A percentile compares a stretch with the other conserved stretches of the same genome.
phyloP scores from a whole-genome alignment of 2,113 vertebrate species.

The Osmerus mordax region DNA sequence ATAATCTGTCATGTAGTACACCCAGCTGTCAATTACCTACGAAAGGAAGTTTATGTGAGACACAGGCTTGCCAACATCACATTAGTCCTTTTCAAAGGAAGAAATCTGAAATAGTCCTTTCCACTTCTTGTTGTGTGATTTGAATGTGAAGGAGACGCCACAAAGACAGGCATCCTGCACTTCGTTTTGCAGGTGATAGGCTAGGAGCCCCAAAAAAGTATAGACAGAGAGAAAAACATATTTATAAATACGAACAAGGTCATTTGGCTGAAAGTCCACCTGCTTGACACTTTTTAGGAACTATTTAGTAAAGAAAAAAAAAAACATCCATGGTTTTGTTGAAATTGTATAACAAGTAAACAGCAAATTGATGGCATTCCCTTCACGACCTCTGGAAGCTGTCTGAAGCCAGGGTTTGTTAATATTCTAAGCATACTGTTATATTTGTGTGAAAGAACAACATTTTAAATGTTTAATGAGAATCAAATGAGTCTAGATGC shows the following conservation, averaged over 20 bases:
- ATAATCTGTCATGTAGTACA: too few relatives aligned
- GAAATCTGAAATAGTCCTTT: too few relatives aligned
- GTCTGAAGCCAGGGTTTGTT: too few relatives aligned
- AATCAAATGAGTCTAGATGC: constrained; percentile 11
- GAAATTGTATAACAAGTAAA: too few relatives aligned
- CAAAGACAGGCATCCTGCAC: background rate
- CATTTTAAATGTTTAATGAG: constrained; percentile 21
- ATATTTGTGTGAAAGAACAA: background rate
- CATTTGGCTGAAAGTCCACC: background rate
- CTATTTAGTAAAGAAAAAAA: background rate
- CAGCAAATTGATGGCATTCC: too few relatives aligned
- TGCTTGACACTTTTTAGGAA: background rate
- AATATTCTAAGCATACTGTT: too few relatives aligned
- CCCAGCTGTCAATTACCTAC: too few relatives aligned
- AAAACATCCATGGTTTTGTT: background rate
- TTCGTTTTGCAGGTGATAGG: background rate
- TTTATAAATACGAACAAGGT: background rate
- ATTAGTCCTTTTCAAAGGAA: background rate
- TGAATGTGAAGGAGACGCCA: background rate
- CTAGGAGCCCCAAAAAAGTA: background rate
- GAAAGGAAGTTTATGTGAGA: too few relatives aligned
- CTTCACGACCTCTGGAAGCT: too few relatives aligned
- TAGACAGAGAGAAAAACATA: background rate
- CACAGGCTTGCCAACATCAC: background rate
- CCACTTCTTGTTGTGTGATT: background rate